A percentile compares a stretch with the other conserved stretches of the same genome.
Conservation (phyloP, 53 echinoderm and acorn worm genomes). For the Luidia sarsii region DNA sequence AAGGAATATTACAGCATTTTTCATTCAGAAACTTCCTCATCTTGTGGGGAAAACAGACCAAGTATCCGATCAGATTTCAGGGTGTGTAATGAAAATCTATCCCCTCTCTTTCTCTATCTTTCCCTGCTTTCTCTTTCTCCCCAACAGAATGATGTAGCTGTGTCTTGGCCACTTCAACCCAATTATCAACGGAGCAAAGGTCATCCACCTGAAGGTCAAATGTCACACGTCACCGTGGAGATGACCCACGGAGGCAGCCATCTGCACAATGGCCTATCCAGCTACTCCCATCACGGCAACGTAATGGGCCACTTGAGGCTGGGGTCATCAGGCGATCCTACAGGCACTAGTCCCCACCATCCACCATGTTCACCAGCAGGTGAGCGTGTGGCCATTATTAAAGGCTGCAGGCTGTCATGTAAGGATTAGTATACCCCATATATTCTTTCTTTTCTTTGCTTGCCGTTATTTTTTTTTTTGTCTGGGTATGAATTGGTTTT, state of each 20-base stretch:
- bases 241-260: slow-evolving; percentile 50
- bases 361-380: slow-evolving; percentile 49
- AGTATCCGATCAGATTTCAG: no score
- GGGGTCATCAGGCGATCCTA: slow-evolving; percentile 28
- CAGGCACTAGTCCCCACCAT: slow-evolving; percentile 30
- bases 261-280: slow-evolving; percentile 50
- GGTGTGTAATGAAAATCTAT: no score
- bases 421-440: slow-evolving; percentile 49
- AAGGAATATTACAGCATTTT: no score
- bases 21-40: no score
- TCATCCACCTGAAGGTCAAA: slow-evolving; percentile 45
- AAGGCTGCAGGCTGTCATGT: slow-evolving; percentile 59
- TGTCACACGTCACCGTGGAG: slow-evolving; percentile 56
- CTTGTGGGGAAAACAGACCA: no score
- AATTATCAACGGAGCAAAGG: slow-evolving; percentile 12
- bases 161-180: background rate
- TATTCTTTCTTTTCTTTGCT: no score
- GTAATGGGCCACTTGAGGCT: slow-evolving; percentile 36
- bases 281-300: slow-evolving; percentile 10
- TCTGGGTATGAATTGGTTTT: slow-evolving; percentile 12
- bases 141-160: slow-evolving; percentile 35
- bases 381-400: slow-evolving; percentile 56
- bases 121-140: background rate
- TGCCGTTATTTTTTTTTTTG: no score
- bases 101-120: no score